phyloP scores from a whole-genome alignment of 1,140 invertebrate genomes.

The Achatina immaculata region DNA sequence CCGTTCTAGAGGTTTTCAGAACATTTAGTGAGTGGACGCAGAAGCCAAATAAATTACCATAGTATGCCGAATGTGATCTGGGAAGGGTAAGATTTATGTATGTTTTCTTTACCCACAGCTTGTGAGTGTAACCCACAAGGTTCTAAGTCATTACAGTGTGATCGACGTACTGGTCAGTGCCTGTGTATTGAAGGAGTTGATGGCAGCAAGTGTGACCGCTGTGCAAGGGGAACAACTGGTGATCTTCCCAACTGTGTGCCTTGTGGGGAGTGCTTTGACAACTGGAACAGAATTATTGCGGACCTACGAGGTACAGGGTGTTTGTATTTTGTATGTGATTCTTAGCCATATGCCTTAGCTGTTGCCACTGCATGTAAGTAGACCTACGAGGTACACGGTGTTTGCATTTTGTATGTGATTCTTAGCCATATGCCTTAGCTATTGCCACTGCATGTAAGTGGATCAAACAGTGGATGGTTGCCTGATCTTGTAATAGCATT shows the following conservation, averaged over 20 bases:
- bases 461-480: too few species aligned
- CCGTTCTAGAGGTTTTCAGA: too few species aligned
- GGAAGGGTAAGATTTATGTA: too few species aligned
- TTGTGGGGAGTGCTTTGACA: constrained; percentile 99
- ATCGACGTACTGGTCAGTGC: constrained; percentile 70
- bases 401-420: neutral
- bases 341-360: constrained; percentile 99
- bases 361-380: constrained; percentile 93
- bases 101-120: constrained; percentile 68
- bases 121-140: constrained; percentile 92
- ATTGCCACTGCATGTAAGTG: constrained; percentile 93
- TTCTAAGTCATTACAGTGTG: constrained; percentile 82
- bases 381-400: constrained; percentile 76
- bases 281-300: constrained; percentile 93
- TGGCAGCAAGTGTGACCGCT: constrained; percentile 94
- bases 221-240: constrained; percentile 93
- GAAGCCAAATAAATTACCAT: too few species aligned
- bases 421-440: constrained; percentile 99
- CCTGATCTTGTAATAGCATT: too few species aligned
- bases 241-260: constrained; percentile 88
- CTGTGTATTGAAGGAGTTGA: constrained; percentile 89
- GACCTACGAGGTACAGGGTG: constrained; percentile 76
- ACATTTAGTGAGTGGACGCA: too few species aligned
- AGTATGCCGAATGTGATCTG: too few species aligned
- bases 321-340: neutral